phyloP scores from a whole-genome alignment of 2,888 invertebrate species.

The Cryptosula pallasiana region DNA sequence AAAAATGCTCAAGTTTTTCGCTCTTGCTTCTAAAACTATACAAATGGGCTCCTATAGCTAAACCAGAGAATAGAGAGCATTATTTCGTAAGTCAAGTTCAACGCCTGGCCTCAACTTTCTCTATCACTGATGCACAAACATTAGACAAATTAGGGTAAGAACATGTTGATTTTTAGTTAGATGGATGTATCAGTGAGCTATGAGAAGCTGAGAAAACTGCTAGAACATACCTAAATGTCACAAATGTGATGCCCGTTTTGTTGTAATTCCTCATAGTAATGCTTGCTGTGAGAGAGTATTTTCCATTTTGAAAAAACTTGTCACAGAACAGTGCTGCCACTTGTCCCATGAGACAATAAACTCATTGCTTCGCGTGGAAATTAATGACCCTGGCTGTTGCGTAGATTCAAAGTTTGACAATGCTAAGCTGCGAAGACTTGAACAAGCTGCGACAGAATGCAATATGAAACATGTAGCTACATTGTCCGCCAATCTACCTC shows the following conservation, averaged over 20 bases:
- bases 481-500: no score
- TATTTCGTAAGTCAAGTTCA: neutral
- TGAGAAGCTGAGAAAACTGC: neutral
- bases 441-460: neutral
- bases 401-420: neutral
- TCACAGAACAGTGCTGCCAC: neutral
- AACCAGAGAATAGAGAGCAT: neutral
- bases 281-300: neutral
- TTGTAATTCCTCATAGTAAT: neutral
- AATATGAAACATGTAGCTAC: no score
- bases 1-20: neutral
- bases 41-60: neutral
- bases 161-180: neutral
- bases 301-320: neutral
- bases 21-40: neutral
- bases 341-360: neutral
- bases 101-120: neutral
- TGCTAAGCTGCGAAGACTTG: neutral
- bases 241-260: neutral
- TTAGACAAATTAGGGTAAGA: neutral
- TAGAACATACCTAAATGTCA: neutral
- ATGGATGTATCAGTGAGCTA: neutral
- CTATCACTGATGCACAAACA: neutral
- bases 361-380: neutral
- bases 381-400: neutral